Base-by-base conservation (phyloP, 2,797 vertebrate genomes). In the Protosalanx chinensis region DNA sequence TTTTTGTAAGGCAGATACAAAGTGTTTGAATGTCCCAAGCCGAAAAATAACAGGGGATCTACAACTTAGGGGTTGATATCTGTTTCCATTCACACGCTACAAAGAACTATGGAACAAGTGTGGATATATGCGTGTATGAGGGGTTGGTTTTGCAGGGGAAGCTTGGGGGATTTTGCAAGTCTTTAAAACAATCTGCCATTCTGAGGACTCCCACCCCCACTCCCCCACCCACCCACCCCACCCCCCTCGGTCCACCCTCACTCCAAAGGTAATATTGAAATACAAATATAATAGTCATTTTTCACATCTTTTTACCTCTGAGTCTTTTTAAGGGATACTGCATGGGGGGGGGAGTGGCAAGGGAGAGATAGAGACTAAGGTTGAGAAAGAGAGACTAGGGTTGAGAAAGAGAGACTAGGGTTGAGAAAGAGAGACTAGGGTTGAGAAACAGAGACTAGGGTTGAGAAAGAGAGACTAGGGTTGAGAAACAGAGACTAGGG, bases 1-100 rank as follows among this genome's bases (percentile, higher is more conserved):
- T 27, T 27, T 27, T 27, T 27, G 23, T 72, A 71, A 76, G 65
- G 65, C 58, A 71, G 70, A 18, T 61, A 13, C 66, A 68, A 53
- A 62, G 58, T 61, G 41, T 46, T 46, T 2, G 64, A 29, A 13
- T 23, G 27, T 35, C 53, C 56, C 41, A 32, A 56, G 15, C 46
- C 16, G 8, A 29, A 16, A 27, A 64, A n/a, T 41, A 64, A 18
- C 1, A 18, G 20, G 1, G 18, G 33, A 64, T n/a, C n/a, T 64
- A n/a, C 6, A 18, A 37, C 16, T 35, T 49, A 35, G 6, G 58
- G 60, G 23, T 33, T 41, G 35, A 27, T 41, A 53, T 53, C 59
- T 41, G 16, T 57, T 23, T 57, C 51, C 62, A 64, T 16, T n/a
- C 64, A 72, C 18, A 35, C 20, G 67, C 20, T 71, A 53, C 16